Evolutionary conservation across 2,888 invertebrate species (phyloP).

Genomic region (Apotomis betuletana): DNA sequence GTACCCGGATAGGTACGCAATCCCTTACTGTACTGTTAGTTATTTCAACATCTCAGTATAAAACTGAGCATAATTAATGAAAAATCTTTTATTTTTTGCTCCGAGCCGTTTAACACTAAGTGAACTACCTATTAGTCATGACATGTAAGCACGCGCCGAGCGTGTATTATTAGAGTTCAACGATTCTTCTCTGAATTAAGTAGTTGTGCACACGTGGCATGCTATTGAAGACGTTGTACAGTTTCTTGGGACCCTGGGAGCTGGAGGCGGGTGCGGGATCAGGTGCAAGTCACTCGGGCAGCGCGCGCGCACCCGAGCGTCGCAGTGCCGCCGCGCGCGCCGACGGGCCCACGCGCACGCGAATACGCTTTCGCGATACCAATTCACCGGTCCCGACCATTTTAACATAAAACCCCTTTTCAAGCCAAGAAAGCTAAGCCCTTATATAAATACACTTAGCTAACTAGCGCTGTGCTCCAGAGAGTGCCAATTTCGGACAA

Average conservation of each 20-base stretch:
- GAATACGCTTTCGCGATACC: constrained; percentile 66
- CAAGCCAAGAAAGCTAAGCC: constrained; percentile 54
- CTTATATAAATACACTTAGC: constrained; percentile 64
- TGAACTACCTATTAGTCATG: constrained; percentile 19
- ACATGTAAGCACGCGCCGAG: constrained; percentile 34
- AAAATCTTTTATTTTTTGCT: neutral
- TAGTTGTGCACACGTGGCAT: constrained; percentile 47
- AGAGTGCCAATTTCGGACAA: constrained; percentile 61
- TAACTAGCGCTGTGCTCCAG: constrained; percentile 50
- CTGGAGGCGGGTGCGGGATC: constrained; percentile 59
- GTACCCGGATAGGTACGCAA: no score
- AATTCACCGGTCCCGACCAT: constrained; percentile 49
- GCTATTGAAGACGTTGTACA: constrained; percentile 49
- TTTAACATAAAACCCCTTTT: constrained; percentile 62
- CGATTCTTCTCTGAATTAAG: constrained; percentile 49
- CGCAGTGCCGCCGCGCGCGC: constrained; percentile 76
- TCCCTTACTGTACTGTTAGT: neutral
- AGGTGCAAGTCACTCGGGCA: constrained; percentile 73
- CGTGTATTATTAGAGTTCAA: constrained; percentile 28
- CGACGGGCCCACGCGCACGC: constrained; percentile 76
- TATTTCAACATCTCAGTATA: constrained; percentile 1
- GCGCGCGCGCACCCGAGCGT: constrained; percentile 36
- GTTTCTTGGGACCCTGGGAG: constrained; percentile 56
- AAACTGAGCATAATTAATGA: neutral
- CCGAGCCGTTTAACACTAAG: constrained; percentile 34